Evolutionary conservation across 2,888 invertebrate genomes (phyloP).

Genomic region (Trisateles emortualis): DNA sequence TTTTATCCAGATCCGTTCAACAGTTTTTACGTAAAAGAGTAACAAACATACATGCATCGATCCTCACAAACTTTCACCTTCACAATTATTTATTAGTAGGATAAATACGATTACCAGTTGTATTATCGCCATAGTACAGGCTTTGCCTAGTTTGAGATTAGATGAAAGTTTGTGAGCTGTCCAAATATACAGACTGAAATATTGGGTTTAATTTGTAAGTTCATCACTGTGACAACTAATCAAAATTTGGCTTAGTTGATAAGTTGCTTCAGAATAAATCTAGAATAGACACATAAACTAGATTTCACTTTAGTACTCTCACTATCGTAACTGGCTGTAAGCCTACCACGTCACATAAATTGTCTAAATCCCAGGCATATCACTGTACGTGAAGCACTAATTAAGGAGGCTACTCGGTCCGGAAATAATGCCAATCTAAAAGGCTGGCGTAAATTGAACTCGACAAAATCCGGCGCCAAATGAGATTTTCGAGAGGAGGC

Average conservation of each 20-base stretch:
- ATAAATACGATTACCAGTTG: too few species aligned
- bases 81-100: too few species aligned
- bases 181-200: too few species aligned
- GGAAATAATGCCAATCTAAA: conserved; percentile 56
- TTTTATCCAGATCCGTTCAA: too few species aligned
- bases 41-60: too few species aligned
- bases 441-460: conserved; percentile 55
- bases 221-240: background rate
- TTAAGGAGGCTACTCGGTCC: conserved; percentile 38
- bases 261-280: background rate
- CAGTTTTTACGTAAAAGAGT: too few species aligned
- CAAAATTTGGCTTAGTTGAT: background rate
- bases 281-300: background rate
- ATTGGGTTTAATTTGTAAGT: too few species aligned
- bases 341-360: conserved; percentile 9
- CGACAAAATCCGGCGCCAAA: conserved; percentile 60
- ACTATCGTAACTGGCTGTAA: background rate
- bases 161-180: too few species aligned
- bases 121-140: too few species aligned
- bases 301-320: background rate
- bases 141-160: too few species aligned
- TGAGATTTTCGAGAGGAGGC: conserved; percentile 60
- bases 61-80: too few species aligned
- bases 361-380: conserved; percentile 12
- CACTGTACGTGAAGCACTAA: conserved; percentile 37